Evolutionary conservation across 2,113 vertebrate genomes (phyloP), one percentile per base, ranked within the genome.

Genomic region (Plecturocebus donacophilus): DNA sequence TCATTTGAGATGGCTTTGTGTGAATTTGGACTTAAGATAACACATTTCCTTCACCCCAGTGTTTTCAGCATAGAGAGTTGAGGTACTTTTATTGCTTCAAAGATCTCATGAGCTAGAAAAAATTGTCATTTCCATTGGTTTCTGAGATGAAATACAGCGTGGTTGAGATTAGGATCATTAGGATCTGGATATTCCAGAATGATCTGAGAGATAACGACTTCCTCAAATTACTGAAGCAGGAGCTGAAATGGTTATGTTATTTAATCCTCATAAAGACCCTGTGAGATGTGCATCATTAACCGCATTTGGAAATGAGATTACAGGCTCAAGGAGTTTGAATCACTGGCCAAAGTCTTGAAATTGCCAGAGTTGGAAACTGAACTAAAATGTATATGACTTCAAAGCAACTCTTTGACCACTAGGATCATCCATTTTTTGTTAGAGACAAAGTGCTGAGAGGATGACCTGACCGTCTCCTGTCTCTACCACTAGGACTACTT

Each of bases 111-210:
- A 71, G 64, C n/a, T 80, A 35, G 27, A 70, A 82, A 12, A 66
- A 90, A 61, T 68, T 0, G 0, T 66, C 80, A 61, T 81, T 87
- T 90, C 71, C 70, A 47, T 79, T 64, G 58, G 68, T 73, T 42
- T 42, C 73, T 58, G 68, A 75, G 47, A 42, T 49, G 64, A 96
- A 93, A 89, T n/a, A 71, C 30, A 97, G 23, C 32, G 3, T 66
- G 32, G 42, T 58, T 45, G 95, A 70, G 79, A 83, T 94, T 91
- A 81, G 54, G 52, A 95, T 88, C 68, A 75, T 94, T 93, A 81
- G 61, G 52, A 95, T 88, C 68, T 49, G 42, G 70, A 54, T 95
- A 80, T 70, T 86, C 68, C 27, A 97, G 77, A 70, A 86, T 40
- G 47, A 90, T 71, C 35, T 61, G 70, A 87, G 45, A 79, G 61